Evolutionary conservation across 2,888 invertebrate genomes (phyloP), one percentile per base, ranked within the genome.

Genomic region (Pterobdella sp.): DNA sequence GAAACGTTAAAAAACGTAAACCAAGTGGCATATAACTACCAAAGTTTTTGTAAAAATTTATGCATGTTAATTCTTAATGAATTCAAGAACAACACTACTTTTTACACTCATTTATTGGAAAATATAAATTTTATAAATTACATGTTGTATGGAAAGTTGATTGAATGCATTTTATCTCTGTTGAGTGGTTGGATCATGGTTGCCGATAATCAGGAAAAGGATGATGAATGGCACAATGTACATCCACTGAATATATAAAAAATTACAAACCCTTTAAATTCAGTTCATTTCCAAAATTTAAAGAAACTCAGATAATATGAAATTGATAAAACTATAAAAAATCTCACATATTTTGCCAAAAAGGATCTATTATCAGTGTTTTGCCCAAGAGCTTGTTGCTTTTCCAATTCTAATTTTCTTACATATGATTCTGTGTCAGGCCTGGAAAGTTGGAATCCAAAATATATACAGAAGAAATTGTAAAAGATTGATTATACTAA

Each of bases 211-310:
- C 82, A 95, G 88, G 79, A 96, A 88, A 80, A 97, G 89, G 77
- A 97, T 89, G 68, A 93, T 90, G 37, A 94, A 89, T 3, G 96
- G 95, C 65, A 97, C 90, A 79, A 97, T 94, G 85, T 96, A 97
- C 93, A 97, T 96, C 96, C 96, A 97, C 94, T 95, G 87, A 77
- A 88, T n/a, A n/a, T n/a, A n/a, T n/a, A n/a, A n/a, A n/a, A n/a
- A n/a, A n/a, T n/a, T n/a, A n/a, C n/a, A n/a, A n/a, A n/a, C n/a
- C n/a, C n/a, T n/a, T n/a, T n/a, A n/a, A n/a, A n/a, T n/a, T n/a
- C n/a, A n/a, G n/a, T n/a, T n/a, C n/a, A n/a, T n/a, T n/a, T n/a
- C n/a, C n/a, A n/a, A n/a, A n/a, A n/a, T n/a, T n/a, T n/a, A n/a
- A n/a, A n/a, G n/a, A n/a, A n/a, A n/a, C n/a, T n/a, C n/a, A n/a